Evolutionary conservation across 2,888 invertebrate genomes (phyloP).

Genomic region (Hyles lineata): DNA sequence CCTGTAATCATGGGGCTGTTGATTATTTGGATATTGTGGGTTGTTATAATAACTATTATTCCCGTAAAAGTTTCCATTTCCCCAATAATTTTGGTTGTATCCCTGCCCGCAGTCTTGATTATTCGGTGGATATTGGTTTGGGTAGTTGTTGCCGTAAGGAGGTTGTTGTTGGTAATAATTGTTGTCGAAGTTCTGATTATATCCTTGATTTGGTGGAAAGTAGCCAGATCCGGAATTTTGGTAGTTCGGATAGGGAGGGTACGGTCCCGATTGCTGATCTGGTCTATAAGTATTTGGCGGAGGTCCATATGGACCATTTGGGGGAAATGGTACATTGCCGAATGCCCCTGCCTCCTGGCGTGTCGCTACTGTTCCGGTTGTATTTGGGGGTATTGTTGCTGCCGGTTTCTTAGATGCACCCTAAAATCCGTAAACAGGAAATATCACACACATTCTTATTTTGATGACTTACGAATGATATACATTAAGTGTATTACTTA

Average conservation of each 20-base stretch:
- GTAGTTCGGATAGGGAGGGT: slow-evolving; percentile 74
- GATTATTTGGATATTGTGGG: slow-evolving; percentile 70
- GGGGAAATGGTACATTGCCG: slow-evolving; percentile 61
- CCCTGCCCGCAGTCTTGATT: slow-evolving; percentile 61
- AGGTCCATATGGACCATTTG: slow-evolving; percentile 70
- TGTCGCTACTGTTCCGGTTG: slow-evolving; percentile 54
- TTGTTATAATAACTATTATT: slow-evolving; percentile 75
- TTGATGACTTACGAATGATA: slow-evolving; percentile 3
- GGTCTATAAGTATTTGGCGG: slow-evolving; percentile 60
- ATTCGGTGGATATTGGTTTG: slow-evolving; percentile 73
- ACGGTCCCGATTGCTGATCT: slow-evolving; percentile 67
- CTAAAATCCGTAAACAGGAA: slow-evolving; percentile 46
- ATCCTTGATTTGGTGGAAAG: slow-evolving; percentile 81
- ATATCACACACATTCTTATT: not conserved
- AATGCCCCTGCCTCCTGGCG: slow-evolving; percentile 59
- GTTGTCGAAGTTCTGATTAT: slow-evolving; percentile 72
- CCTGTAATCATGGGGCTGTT: slow-evolving; percentile 65
- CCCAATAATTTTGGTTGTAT: slow-evolving; percentile 78
- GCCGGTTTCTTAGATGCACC: slow-evolving; percentile 79
- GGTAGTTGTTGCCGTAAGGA: slow-evolving; percentile 70
- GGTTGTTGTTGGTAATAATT: slow-evolving; percentile 76
- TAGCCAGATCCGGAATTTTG: slow-evolving; percentile 69
- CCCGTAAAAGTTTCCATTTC: slow-evolving; percentile 72
- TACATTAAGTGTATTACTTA: too few species aligned
- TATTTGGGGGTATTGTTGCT: slow-evolving; percentile 80